Evolutionary conservation across 2,113 vertebrate genomes (phyloP), one percentile per base, ranked within the genome.

Genomic region (Catharus fuscescens): DNA sequence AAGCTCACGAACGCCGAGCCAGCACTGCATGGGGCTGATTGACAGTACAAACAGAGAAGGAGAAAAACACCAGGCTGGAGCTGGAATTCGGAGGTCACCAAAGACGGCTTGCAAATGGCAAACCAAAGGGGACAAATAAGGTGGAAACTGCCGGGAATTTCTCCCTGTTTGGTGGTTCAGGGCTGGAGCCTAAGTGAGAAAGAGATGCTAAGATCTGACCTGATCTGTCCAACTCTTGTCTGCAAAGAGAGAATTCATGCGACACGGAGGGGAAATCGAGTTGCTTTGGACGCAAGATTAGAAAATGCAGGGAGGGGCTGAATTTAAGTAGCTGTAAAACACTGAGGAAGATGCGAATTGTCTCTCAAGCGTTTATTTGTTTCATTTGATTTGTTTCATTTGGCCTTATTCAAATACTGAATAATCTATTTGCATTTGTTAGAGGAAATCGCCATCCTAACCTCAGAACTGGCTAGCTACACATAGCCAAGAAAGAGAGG

Each of bases 11-110:
- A 52, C 1, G 2, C 15, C 53, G 6, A 48, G 74, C 11, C 12
- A 69, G 34, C 34, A 4, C 42, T 40, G 29, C 0, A 0, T 47
- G 23, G 12, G 6, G 5, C 42, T n/a, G 52, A 66, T 29, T 42
- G 80, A 69, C 42, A 32, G 48, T 21, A 56, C 25, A 64, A 64
- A 62, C 0, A 5, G 54, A 53, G 59, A 62, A 47, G 21, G 44
- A 82, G n/a, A 4, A 13, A 65, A 82, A 28, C 36, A 48, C 31
- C 26, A 60, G 2, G 0, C 3, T 50, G 54, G 57, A 71, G 7
- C 56, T 54, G 44, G 40, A 91, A 66, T 61, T 53, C 4, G 2
- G 47, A 53, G 13, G 8, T 26, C 62, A 28, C 13, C 10, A 57
- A 53, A 12, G 4, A 17, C 0, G 1, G 8, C 26, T 18, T 6